Percentiles rank a stretch among this genome's conserved stretches.
Conservation (phyloP, 2,888 invertebrate species). For the Parnassius apollo region DNA sequence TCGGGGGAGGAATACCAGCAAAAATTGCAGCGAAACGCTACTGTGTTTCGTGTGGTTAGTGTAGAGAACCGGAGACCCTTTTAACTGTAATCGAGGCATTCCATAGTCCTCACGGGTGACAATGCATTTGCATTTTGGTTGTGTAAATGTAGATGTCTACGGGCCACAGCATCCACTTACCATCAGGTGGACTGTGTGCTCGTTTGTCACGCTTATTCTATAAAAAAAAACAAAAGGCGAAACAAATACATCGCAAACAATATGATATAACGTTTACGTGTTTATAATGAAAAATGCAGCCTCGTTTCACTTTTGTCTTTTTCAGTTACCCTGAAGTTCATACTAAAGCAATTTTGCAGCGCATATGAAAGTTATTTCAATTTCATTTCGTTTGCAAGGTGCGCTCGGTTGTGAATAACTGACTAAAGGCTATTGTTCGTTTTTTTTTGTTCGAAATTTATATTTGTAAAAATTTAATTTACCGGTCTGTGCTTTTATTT, state of each 20-base stretch:
- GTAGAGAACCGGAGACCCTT: too few relatives aligned
- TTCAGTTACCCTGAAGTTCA: not conserved
- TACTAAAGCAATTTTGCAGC: not conserved
- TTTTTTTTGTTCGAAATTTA: not conserved
- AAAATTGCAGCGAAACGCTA: too few relatives aligned
- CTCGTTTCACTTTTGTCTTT: slow-evolving; percentile 3
- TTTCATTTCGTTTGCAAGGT: slow-evolving; percentile 2
- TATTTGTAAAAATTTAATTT: not conserved
- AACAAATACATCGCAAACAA: slow-evolving; percentile 2
- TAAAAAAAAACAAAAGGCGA: not conserved
- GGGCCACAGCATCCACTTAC: too few relatives aligned
- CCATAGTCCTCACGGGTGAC: too few relatives aligned
- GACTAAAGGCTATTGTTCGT: not conserved
- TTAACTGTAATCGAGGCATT: too few relatives aligned
- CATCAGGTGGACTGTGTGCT: too few relatives aligned
- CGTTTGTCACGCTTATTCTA: too few relatives aligned
- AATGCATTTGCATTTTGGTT: too few relatives aligned
- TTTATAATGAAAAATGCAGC: not conserved
- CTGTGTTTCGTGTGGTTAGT: not conserved
- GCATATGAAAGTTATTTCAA: slow-evolving; percentile 1
- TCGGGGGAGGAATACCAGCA: too few relatives aligned
- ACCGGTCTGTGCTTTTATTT: too few relatives aligned
- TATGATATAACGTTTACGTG: not conserved
- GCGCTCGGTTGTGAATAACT: slow-evolving; percentile 1
- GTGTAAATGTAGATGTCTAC: too few relatives aligned